Conservation (phyloP, 2,888 invertebrate genomes). For the Agrochola circellaris region DNA sequence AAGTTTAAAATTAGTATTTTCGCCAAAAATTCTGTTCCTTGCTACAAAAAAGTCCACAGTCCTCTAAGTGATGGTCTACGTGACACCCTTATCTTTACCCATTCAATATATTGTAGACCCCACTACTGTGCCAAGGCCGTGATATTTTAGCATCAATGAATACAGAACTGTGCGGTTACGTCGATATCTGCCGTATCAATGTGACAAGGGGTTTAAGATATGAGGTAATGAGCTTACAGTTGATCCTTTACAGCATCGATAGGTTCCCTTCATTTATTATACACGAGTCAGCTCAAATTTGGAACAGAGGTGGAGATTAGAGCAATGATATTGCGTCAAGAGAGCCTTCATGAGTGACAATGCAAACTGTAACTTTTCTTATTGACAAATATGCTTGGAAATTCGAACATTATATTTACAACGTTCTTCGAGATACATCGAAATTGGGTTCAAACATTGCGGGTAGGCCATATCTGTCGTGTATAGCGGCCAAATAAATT, state of each 20-base stretch:
- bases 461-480: no score
- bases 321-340: no score
- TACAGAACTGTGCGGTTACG: conserved; percentile 16
- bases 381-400: no score
- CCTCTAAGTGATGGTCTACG: conserved; percentile 15
- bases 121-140: conserved; percentile 23
- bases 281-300: not conserved
- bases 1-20: no score
- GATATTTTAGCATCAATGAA: conserved; percentile 42
- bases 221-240: conserved; percentile 21
- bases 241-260: conserved; percentile 19
- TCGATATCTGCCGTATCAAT: conserved; percentile 30
- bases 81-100: conserved; percentile 23
- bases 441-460: no score
- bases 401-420: no score
- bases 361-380: not conserved
- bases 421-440: no score
- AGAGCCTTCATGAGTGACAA: not conserved
- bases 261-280: conserved; percentile 22
- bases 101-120: conserved; percentile 19
- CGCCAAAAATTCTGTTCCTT: not conserved
- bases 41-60: not conserved
- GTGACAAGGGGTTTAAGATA: conserved; percentile 38
- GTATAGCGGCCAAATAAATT: no score
- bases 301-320: not conserved